Evolutionary conservation across 2,888 invertebrate species (phyloP), one percentile per base, ranked within the genome.

Genomic region (Chalcosyrphus nemorum): DNA sequence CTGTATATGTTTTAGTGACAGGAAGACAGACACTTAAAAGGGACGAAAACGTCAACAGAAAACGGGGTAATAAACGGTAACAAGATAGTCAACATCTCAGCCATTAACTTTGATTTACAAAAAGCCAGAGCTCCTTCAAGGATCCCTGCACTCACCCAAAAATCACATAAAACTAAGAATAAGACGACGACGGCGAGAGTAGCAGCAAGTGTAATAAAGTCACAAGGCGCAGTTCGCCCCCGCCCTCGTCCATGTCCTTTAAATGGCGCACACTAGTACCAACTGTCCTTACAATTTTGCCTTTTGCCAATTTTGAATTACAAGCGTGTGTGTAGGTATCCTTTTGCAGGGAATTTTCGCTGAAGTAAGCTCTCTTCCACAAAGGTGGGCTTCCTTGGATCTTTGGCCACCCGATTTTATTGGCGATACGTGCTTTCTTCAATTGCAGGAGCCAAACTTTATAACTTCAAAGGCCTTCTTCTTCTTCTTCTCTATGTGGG

Each of bases 41-140:
- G 35, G 59, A 74, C 52, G 70, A 74, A 38, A 74, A 54, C 61
- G 68, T 68, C 59, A 68, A 59, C 52, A 66, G 50, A 84, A 71
- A 78, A 84, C 78, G 63, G 68, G 63, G 68, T 84, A 84, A 78
- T 74, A 84, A 84, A 84, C 68, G 82, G 74, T 78, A 84, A 84
- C 72, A 78, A 84, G 82, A 84, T 84, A 84, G 78, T 84, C 78
- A 84, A 78, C 74, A 74, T 78, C 68, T 63, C 66, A 74, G 78
- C 74, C 82, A 84, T 78, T 84, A 82, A 82, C 72, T 82, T 78
- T 78, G 82, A 82, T 82, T 82, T 78, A 78, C 57, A 66, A 78
- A 82, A 59, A 81, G 52, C 50, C n/a, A 21, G 1, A 45, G 9
- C 35, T 66, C 77, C 71, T 77, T 77, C 56, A 61, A 77, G 61